Percentiles rank a stretch among this genome's conserved stretches.
Conservation (phyloP, 2,888 invertebrate species). For the Eupithecia pulchellata region DNA sequence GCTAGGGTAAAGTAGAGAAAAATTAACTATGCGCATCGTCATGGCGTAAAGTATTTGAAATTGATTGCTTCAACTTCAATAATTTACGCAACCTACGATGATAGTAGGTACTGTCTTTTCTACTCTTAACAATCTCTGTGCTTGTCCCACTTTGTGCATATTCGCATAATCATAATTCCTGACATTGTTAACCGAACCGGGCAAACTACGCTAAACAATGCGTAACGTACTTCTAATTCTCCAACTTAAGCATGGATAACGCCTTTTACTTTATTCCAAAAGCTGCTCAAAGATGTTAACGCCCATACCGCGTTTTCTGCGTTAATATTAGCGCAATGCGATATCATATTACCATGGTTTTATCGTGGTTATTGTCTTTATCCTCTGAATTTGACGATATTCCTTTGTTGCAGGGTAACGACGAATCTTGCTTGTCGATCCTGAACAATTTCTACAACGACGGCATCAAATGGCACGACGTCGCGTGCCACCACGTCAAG, state of each 20-base stretch:
- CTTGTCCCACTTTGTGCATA: neutral
- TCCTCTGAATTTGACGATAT: neutral
- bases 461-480: conserved; percentile 94
- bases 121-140: neutral
- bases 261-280: too few relatives aligned
- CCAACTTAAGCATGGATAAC: too few relatives aligned
- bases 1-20: neutral
- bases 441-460: conserved; percentile 96
- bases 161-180: neutral
- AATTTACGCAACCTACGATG: neutral
- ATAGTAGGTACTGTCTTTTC: neutral
- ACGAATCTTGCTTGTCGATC: conserved; percentile 95
- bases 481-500: conserved; percentile 94
- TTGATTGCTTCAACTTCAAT: neutral
- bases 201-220: too few relatives aligned
- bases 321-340: too few relatives aligned
- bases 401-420: conserved; percentile 88
- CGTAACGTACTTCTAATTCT: too few relatives aligned
- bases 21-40: too few relatives aligned
- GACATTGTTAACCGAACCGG: too few relatives aligned
- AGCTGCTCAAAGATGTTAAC: too few relatives aligned
- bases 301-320: too few relatives aligned
- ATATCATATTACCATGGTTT: too few relatives aligned
- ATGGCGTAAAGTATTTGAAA: neutral
- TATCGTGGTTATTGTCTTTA: too few relatives aligned